A percentile compares a stretch with the other conserved stretches of the same genome.
Conservation (phyloP, 2,113 vertebrate species). For the Hyperopisus bebe region DNA sequence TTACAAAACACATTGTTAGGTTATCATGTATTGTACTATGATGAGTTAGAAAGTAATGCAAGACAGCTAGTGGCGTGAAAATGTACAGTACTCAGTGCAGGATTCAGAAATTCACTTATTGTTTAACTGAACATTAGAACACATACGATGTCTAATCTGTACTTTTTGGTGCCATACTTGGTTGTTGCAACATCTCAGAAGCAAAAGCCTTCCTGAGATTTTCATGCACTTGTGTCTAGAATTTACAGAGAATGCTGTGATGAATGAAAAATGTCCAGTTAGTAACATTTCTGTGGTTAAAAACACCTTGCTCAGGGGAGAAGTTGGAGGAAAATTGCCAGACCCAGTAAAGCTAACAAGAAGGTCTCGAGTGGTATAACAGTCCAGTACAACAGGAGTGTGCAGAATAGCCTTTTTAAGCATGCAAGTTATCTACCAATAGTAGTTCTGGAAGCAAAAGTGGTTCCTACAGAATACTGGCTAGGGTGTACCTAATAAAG, state of each 20-base stretch:
- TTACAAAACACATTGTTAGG: not conserved
- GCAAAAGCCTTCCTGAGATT: not conserved
- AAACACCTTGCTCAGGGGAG: not conserved
- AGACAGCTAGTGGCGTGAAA: not conserved
- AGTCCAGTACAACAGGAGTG: not conserved
- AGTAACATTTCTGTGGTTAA: not conserved
- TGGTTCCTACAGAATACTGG: not conserved
- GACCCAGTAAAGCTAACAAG: not conserved
- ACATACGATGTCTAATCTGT: not conserved
- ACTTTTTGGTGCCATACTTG: not conserved
- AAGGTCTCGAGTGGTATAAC: not conserved
- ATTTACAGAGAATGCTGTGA: not conserved
- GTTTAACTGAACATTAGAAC: not conserved
- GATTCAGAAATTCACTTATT: not conserved
- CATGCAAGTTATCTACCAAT: not conserved
- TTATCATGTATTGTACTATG: not conserved
- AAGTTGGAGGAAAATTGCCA: not conserved
- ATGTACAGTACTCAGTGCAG: not conserved
- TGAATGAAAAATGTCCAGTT: not conserved
- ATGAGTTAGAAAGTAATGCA: not conserved
- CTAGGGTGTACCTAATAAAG: not conserved
- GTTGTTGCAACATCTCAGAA: not conserved
- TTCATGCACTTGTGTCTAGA: not conserved
- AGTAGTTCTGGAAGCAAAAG: not conserved
- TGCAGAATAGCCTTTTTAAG: not conserved